phyloP scores from a whole-genome alignment of 2,113 vertebrate genomes.

The Anhinga anhinga region DNA sequence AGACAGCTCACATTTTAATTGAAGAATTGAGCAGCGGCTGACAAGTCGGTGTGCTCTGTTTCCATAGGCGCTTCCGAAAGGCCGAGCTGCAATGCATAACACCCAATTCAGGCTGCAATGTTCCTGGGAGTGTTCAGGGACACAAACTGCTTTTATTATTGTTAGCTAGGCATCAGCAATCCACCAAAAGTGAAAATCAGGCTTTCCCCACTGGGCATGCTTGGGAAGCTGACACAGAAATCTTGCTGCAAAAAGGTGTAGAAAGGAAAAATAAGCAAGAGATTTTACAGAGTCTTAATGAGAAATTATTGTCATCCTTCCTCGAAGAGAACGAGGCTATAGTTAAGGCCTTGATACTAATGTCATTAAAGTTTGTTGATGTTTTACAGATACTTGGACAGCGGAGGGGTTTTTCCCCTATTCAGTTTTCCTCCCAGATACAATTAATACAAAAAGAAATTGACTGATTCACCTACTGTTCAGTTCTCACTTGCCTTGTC shows the following conservation, averaged over 20 bases:
- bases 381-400: neutral
- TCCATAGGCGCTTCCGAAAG: neutral
- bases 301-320: constrained; percentile 2
- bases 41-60: neutral
- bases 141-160: constrained; percentile 25
- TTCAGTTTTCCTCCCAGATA: constrained; percentile 13
- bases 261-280: constrained; percentile 6
- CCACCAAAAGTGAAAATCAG: constrained; percentile 6
- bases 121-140: constrained; percentile 19
- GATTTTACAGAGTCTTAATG: constrained; percentile 1
- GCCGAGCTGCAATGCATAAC: neutral
- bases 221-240: constrained; percentile 18
- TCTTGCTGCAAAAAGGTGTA: neutral
- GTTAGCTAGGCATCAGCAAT: constrained; percentile 35
- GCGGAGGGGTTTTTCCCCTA: neutral
- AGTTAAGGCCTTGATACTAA: neutral
- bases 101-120: neutral
- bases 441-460: constrained; percentile 40
- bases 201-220: neutral
- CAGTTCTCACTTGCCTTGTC: neutral
- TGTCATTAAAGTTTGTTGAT: neutral
- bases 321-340: neutral
- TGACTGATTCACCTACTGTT: constrained; percentile 29
- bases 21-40: constrained; percentile 19
- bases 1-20: constrained; percentile 62